These are phyloP conservation scores for Caenorhabditis japonica DNA, from an alignment of 2,888 invertebrate species.

Conservation along the genomic window DNA sequence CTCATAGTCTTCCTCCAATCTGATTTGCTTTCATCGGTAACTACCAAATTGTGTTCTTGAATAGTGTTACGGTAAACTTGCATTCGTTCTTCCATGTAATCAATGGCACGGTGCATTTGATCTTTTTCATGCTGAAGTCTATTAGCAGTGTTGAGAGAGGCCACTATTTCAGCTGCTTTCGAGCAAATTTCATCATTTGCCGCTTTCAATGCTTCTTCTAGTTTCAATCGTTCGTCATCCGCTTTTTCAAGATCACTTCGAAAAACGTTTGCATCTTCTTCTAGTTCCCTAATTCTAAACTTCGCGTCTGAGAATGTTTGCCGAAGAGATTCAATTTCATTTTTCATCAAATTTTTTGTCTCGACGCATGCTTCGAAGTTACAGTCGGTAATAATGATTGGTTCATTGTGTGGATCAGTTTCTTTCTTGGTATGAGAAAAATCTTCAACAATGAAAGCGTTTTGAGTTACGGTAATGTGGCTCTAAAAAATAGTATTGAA, in stretches of 20 bases:
- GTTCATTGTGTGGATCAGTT: conserved; percentile 31
- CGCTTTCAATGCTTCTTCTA: conserved; percentile 36
- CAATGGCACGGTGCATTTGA: conserved; percentile 65
- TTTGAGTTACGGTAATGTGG: conserved; percentile 32
- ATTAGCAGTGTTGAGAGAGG: conserved; percentile 49
- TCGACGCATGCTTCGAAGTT: conserved; percentile 62
- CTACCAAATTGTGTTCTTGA: conserved; percentile 71
- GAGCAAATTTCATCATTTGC: conserved; percentile 60
- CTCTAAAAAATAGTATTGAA: conserved; percentile 14
- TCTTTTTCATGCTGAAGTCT: conserved; percentile 62
- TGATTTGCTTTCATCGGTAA: conserved; percentile 64
- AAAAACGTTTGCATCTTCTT: conserved; percentile 62
- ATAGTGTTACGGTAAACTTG: conserved; percentile 72
- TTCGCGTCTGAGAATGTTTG: conserved; percentile 62
- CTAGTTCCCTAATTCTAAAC: conserved; percentile 62
- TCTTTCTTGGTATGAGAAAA: conserved; percentile 19
- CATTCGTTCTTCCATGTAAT: conserved; percentile 73
- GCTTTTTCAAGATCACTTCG: conserved; percentile 59
- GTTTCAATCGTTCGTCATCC: conserved; percentile 50
- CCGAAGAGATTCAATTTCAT: conserved; percentile 67
- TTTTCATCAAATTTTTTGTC: conserved; percentile 61
- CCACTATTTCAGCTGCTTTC: conserved; percentile 68
- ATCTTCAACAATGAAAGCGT: conserved; percentile 43
- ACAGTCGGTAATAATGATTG: conserved; percentile 63
- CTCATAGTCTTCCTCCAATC: conserved; percentile 71